Conservation (phyloP, 2,113 vertebrate genomes). For the Coptodon bakossiorum region DNA sequence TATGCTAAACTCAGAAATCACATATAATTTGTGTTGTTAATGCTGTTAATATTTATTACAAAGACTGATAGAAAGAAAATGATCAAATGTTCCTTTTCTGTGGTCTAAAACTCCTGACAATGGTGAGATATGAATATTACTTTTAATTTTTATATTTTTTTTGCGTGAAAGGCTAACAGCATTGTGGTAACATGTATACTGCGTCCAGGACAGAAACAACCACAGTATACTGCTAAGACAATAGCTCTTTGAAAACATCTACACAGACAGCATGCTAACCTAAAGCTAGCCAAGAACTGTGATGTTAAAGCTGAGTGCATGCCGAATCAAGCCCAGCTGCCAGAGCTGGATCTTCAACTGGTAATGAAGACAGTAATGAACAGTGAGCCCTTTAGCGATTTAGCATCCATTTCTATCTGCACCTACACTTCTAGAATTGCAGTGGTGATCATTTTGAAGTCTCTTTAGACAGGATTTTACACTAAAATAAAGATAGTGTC, state of each 20-base stretch:
- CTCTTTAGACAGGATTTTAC: neutral
- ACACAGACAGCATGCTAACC: fast-evolving
- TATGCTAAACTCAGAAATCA: neutral
- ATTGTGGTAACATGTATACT: neutral
- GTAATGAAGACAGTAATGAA: neutral
- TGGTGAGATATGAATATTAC: neutral
- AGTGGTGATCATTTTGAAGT: neutral
- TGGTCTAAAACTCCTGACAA: neutral
- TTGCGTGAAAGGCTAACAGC: fast-evolving
- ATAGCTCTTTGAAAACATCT: neutral
- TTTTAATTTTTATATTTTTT: neutral
- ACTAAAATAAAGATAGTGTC: neutral
- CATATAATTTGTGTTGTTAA: neutral
- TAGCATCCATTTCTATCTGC: neutral
- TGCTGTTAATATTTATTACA: neutral
- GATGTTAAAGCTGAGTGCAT: neutral
- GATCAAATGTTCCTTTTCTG: neutral
- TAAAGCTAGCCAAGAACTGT: neutral
- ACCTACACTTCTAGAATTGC: neutral
- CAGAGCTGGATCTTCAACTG: neutral
- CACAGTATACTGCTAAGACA: neutral
- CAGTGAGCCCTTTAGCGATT: neutral
- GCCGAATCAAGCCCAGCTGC: fast-evolving
- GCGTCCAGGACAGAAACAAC: neutral
- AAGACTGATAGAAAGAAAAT: neutral